These are phyloP conservation scores for Homarus americanus DNA, from an alignment of 1,140 invertebrate species.

Conservation along the genomic window DNA sequence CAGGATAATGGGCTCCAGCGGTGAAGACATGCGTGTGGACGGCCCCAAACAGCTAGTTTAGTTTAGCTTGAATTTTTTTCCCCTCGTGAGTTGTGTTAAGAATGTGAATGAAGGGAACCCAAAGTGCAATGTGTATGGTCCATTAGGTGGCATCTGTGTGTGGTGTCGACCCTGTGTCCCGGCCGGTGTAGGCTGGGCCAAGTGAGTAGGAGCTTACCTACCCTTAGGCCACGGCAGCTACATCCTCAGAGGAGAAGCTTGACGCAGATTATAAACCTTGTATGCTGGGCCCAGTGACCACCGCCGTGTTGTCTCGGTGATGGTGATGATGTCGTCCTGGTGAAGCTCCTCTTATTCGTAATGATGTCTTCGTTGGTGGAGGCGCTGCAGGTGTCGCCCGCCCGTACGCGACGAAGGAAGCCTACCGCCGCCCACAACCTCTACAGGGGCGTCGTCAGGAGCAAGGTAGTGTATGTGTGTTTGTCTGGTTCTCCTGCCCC, in stretches of 20 bases:
- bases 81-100: neutral
- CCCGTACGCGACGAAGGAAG: slow-evolving; percentile 65
- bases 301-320: neutral
- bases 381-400: slow-evolving; percentile 70
- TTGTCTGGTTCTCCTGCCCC: neutral
- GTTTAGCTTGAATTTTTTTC: neutral
- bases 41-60: neutral
- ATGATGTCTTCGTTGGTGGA: slow-evolving; percentile 70
- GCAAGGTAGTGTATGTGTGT: slow-evolving; percentile 48
- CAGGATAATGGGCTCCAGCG: neutral
- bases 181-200: neutral
- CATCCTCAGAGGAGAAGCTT: neutral
- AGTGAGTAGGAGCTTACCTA: neutral
- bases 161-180: neutral
- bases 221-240: neutral
- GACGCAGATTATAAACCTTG: neutral
- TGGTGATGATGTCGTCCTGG: neutral
- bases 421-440: slow-evolving; percentile 59
- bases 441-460: slow-evolving; percentile 66
- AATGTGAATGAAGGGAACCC: neutral
- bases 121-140: neutral
- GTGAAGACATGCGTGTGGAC: neutral
- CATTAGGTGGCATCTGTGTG: neutral
- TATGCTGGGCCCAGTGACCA: too few relatives aligned
- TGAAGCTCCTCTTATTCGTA: neutral